Evolutionary conservation across 2,888 invertebrate species (phyloP).

Genomic region (Chrysolina americana): DNA sequence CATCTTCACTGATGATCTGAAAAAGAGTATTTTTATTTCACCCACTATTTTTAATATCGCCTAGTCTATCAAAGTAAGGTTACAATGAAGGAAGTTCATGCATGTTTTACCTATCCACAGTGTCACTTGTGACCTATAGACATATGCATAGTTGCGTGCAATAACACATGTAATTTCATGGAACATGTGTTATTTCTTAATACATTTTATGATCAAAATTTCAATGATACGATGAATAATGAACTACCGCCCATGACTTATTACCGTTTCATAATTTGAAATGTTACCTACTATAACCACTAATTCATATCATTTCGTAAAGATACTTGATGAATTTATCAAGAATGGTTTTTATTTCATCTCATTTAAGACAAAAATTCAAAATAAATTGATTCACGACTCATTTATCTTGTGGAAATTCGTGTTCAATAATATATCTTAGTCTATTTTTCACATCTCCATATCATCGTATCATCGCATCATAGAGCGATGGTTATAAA

Average conservation of each 20-base stretch:
- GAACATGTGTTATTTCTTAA: slow-evolving; percentile 42
- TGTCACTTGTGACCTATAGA: slow-evolving; percentile 32
- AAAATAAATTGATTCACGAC: too few species aligned
- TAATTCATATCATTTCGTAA: not conserved
- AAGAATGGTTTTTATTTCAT: not conserved
- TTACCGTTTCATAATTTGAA: slow-evolving; percentile 21
- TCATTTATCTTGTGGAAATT: too few species aligned
- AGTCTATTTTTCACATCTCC: too few species aligned
- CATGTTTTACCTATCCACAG: slow-evolving; percentile 33
- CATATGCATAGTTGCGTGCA: slow-evolving; percentile 42
- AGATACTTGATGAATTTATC: not conserved
- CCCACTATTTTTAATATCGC: not conserved
- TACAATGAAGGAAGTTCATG: slow-evolving; percentile 34
- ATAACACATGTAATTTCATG: slow-evolving; percentile 45
- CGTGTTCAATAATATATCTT: too few species aligned
- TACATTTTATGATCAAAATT: slow-evolving; percentile 25
- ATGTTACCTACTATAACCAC: not conserved
- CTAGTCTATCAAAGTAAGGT: slow-evolving; percentile 31
- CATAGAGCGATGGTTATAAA: too few species aligned
- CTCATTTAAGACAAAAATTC: too few species aligned
- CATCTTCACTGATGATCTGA: too few species aligned
- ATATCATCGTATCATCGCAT: too few species aligned
- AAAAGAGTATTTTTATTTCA: not conserved
- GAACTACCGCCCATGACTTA: slow-evolving; percentile 28
- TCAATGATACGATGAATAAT: slow-evolving; percentile 18